These are phyloP conservation scores for Channa maculata DNA, from an alignment of 2,113 vertebrate species.

Conservation along the genomic window DNA sequence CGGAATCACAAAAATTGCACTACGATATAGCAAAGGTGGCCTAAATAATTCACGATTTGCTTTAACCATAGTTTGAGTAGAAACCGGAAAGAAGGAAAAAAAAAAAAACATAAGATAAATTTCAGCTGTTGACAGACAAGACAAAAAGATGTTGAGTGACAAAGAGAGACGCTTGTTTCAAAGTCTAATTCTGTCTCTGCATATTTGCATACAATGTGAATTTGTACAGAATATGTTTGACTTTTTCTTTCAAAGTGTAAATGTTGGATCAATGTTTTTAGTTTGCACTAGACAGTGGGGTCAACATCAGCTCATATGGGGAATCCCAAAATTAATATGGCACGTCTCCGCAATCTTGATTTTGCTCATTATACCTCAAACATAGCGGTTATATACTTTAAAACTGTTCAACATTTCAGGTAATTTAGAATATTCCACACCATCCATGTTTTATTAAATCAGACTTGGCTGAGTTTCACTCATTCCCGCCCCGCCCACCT, in stretches of 20 bases:
- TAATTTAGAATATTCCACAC: slow-evolving; percentile 51
- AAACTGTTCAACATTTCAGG: slow-evolving; percentile 42
- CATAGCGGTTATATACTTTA: slow-evolving; percentile 13
- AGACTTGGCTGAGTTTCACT: slow-evolving; percentile 44
- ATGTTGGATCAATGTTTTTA: slow-evolving; percentile 13
- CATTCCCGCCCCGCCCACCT: slow-evolving; percentile 38
- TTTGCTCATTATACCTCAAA: slow-evolving; percentile 27
- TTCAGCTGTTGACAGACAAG: slow-evolving; percentile 40
- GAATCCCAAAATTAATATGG: background rate
- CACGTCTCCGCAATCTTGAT: background rate
- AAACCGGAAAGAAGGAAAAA: background rate
- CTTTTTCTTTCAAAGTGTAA: slow-evolving; percentile 32
- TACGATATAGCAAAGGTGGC: slow-evolving; percentile 57
- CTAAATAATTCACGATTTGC: slow-evolving; percentile 76
- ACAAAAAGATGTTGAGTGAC: slow-evolving; percentile 2
- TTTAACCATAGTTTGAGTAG: slow-evolving; percentile 29
- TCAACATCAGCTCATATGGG: slow-evolving; percentile 8
- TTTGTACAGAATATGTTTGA: no score
- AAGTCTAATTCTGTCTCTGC: slow-evolving; percentile 39
- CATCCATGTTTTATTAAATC: slow-evolving; percentile 40
- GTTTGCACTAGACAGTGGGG: slow-evolving; percentile 6
- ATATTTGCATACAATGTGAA: slow-evolving; percentile 24
- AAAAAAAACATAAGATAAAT: background rate
- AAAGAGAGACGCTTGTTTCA: background rate
- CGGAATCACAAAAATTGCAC: slow-evolving; percentile 77